Conservation (phyloP, 2,113 vertebrate genomes). For the Petroica traversi region DNA sequence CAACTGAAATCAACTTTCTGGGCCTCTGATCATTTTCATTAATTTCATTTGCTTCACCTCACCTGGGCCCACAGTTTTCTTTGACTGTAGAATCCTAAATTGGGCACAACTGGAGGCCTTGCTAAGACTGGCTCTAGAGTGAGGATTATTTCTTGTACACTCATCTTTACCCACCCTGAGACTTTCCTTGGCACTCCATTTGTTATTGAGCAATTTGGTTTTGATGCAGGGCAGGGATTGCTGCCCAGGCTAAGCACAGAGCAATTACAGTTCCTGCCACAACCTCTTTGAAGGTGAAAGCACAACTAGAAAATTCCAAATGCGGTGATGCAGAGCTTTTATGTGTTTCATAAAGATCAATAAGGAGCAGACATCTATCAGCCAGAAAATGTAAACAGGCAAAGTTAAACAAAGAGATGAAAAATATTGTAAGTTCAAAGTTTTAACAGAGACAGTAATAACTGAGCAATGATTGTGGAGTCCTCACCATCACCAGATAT, state of each 20-base stretch:
- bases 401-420: background rate
- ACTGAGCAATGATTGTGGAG: background rate
- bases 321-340: background rate
- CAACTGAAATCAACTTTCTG: background rate
- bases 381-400: background rate
- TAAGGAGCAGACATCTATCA: background rate
- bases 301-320: background rate
- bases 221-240: background rate
- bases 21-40: background rate
- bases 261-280: background rate
- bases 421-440: background rate
- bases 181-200: accelerated
- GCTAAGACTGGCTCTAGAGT: background rate
- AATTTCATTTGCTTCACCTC: background rate
- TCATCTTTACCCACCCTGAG: background rate
- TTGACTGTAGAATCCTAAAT: background rate
- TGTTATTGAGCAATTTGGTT: background rate
- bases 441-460: background rate
- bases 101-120: background rate
- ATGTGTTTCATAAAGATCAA: background rate
- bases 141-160: background rate
- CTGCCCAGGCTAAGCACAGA: background rate
- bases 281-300: background rate
- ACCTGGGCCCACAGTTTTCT: background rate
- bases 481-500: background rate